These are phyloP conservation scores for Wasmannia auropunctata DNA, from an alignment of 1,140 invertebrate genomes.

Conservation along the genomic window DNA sequence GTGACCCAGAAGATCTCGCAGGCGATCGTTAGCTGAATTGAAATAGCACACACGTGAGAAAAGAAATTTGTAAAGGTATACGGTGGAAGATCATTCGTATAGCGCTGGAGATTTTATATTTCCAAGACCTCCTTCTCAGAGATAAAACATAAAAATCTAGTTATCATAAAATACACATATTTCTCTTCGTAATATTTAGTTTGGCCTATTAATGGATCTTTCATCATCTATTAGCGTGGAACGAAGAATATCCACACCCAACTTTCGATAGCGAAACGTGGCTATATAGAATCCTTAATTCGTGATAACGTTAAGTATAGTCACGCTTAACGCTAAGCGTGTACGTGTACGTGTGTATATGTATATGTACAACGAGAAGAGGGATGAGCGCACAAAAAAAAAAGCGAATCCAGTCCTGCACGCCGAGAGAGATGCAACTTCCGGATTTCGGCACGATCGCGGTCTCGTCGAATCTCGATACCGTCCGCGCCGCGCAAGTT, in stretches of 20 bases:
- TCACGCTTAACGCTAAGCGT: not conserved
- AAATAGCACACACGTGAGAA: not conserved
- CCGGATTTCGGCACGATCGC: conserved; percentile 45
- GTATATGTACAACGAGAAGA: not conserved
- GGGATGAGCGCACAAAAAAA: not conserved
- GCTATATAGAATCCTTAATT: not conserved
- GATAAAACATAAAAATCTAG: not conserved
- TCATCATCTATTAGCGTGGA: not conserved
- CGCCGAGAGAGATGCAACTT: conserved; percentile 19
- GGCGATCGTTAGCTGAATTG: not conserved
- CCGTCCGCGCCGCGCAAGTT: conserved; percentile 5
- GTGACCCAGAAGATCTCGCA: not conserved
- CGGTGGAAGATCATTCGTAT: not conserved
- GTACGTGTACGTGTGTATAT: not conserved
- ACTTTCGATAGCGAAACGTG: not conserved
- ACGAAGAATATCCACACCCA: not conserved
- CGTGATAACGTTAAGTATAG: not conserved
- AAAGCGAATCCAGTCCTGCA: not conserved
- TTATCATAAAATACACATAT: not conserved
- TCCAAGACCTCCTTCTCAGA: not conserved
- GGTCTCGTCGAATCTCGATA: conserved; percentile 11
- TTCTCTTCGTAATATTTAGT: not conserved
- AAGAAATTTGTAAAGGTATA: not conserved
- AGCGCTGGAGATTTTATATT: not conserved
- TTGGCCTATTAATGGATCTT: not conserved